A percentile compares a stretch with the other conserved stretches of the same genome.
Evolutionary conservation across 2,888 invertebrate genomes (phyloP).

Genomic region (Drosophila diplacantha): DNA sequence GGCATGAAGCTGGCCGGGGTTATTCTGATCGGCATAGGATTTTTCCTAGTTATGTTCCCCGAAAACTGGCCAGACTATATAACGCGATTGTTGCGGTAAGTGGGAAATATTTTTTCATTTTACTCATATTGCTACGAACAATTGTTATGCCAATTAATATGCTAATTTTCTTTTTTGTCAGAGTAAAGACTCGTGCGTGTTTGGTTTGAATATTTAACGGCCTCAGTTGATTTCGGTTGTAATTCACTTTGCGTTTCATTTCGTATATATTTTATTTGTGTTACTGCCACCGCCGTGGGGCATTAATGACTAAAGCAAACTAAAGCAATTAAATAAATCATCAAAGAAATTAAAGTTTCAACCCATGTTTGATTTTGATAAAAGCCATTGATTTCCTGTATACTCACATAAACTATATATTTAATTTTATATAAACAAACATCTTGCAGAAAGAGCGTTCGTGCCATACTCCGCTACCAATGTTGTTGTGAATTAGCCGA

Average conservation of each 20-base stretch:
- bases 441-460: conserved; percentile 79
- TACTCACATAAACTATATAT: conserved; percentile 53
- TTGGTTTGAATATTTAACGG: conserved; percentile 43
- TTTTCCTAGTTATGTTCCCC: conserved; percentile 95
- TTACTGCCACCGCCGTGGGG: conserved; percentile 35
- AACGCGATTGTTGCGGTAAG: conserved; percentile 90
- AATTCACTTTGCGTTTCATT: conserved; percentile 19
- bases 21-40: conserved; percentile 92
- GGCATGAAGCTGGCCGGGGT: conserved; percentile 98
- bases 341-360: conserved; percentile 24
- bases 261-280: conserved; percentile 17
- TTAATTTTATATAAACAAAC: conserved; percentile 67
- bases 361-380: conserved; percentile 27
- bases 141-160: conserved; percentile 50
- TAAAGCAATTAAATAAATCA: conserved; percentile 37
- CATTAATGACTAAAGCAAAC: conserved; percentile 41
- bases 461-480: conserved; percentile 79
- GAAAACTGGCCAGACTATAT: conserved; percentile 98
- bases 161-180: conserved; percentile 61
- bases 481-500: conserved; percentile 79
- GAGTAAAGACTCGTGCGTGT: conserved; percentile 57
- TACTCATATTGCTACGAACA: conserved; percentile 32
- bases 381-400: conserved; percentile 28
- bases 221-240: conserved; percentile 23
- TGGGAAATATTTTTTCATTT: conserved; percentile 43